phyloP scores from a whole-genome alignment of 2,888 invertebrate species.

The Spisula subtruncata region DNA sequence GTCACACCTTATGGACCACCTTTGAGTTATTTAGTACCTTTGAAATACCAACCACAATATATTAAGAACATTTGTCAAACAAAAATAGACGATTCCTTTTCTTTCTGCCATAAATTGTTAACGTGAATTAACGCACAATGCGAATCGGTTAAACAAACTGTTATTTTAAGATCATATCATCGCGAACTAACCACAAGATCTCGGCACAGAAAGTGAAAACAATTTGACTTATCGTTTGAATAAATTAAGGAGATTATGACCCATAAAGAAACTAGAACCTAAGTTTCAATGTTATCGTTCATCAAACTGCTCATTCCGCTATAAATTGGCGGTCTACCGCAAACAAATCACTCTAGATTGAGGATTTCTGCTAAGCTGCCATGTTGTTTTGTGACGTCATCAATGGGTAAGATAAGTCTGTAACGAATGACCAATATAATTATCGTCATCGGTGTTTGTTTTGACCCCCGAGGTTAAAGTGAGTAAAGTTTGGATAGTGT shows the following conservation, averaged over 20 bases:
- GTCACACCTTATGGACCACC: too few relatives aligned
- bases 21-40: too few relatives aligned
- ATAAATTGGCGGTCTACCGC: conserved; percentile 39
- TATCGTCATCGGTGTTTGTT: conserved; percentile 39
- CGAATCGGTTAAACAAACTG: not conserved
- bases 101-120: not conserved
- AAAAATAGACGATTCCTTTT: not conserved
- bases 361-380: conserved; percentile 35
- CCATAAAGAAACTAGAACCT: conserved; percentile 30
- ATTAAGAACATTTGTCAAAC: too few relatives aligned
- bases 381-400: conserved; percentile 43
- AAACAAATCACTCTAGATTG: conserved; percentile 34
- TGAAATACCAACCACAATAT: too few relatives aligned
- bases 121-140: not conserved
- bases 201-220: conserved; percentile 30
- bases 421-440: conserved; percentile 38
- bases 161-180: conserved; percentile 15
- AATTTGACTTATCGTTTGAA: conserved; percentile 24
- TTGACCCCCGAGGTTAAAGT: conserved; percentile 37
- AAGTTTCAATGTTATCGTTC: conserved; percentile 37
- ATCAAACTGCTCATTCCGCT: conserved; percentile 32
- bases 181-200: not conserved
- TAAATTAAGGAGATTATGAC: conserved; percentile 38
- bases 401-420: conserved; percentile 25
- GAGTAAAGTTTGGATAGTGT: not conserved